Base-by-base conservation (phyloP, 2,888 invertebrate species). In the Ptychoptera contaminata region DNA sequence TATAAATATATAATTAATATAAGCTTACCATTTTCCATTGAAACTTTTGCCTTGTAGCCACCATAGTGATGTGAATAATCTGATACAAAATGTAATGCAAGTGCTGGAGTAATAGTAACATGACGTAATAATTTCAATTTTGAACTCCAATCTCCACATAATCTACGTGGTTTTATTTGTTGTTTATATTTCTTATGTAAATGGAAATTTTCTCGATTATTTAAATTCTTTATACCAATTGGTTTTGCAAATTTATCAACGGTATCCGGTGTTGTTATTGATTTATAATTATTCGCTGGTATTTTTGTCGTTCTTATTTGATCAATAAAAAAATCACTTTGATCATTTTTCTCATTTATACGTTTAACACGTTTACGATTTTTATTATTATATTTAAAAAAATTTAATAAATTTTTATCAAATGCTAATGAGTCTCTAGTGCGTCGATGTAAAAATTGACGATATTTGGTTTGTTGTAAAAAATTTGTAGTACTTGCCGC, bases 131-230 rank as follows among this genome's bases (percentile, higher is more conserved):
- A 67, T 59, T 86, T 87, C 46, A 85, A 68, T 56, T 79, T 79
- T 29, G 76, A 74, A 54, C 79, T 81, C 83, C 84, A 85, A 63
- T 87, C 82, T 11, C 86, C 86, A 60, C 86, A 87, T 8, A 79
- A 65, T 1, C 77, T 69, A 6, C 71, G 62, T 8, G 70, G 67
- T 34, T 23, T 23, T 23, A 23, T 23, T 7, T 23, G 23, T 23
- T 23, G 23, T 7, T 23, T 23, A 23, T 23, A 23, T 23, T 23
- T 23, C 7, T 7, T 3, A 23, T 23, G 23, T 23, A 23, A 23
- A 23, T 23, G 23, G 23, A 23, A 23, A 23, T 23, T 23, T 7
- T 23, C 23, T 5, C 23, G 23, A 23, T 23, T 23, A 23, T 23
- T 23, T 5, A 5, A 5, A 5, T 23, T 3, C 3, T 23, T 23